These are phyloP conservation scores for Caretta caretta DNA, from an alignment of 2,113 vertebrate genomes.

Conservation along the genomic window DNA sequence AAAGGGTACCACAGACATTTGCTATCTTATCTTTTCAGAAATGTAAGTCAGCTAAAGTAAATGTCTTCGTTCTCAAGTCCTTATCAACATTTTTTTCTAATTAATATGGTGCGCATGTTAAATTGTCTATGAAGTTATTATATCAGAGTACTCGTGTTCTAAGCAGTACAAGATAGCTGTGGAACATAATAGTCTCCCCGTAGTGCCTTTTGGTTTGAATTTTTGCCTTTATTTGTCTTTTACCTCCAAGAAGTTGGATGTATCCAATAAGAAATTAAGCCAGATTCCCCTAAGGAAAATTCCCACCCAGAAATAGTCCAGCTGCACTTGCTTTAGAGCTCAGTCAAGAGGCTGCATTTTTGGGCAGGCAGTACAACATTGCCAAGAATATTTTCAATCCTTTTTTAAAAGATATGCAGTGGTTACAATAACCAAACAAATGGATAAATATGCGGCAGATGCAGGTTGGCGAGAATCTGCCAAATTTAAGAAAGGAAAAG, in stretches of 20 bases:
- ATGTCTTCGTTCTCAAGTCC: background rate
- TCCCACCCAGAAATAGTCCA: slow-evolving; percentile 22
- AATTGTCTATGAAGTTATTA: background rate
- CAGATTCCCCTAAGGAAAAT: slow-evolving; percentile 29
- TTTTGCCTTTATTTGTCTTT: background rate
- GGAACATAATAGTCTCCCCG: background rate
- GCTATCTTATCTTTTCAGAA: background rate
- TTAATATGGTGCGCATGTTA: background rate
- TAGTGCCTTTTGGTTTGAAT: background rate
- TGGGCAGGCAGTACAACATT: background rate
- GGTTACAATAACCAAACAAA: background rate
- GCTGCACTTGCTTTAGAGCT: slow-evolving; percentile 45
- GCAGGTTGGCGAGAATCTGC: background rate
- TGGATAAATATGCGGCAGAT: background rate
- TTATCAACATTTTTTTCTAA: background rate
- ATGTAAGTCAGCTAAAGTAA: background rate
- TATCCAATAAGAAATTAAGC: slow-evolving; percentile 8
- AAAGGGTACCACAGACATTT: background rate
- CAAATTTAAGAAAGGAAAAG: background rate
- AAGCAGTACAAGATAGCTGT: background rate
- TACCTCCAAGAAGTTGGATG: background rate
- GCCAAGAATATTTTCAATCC: slow-evolving; percentile 22
- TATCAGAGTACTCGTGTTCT: background rate
- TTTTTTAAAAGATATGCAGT: background rate
- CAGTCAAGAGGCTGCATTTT: background rate